These are phyloP conservation scores for Neuroterus valhalla DNA, from an alignment of 1,140 invertebrate genomes.

Conservation along the genomic window DNA sequence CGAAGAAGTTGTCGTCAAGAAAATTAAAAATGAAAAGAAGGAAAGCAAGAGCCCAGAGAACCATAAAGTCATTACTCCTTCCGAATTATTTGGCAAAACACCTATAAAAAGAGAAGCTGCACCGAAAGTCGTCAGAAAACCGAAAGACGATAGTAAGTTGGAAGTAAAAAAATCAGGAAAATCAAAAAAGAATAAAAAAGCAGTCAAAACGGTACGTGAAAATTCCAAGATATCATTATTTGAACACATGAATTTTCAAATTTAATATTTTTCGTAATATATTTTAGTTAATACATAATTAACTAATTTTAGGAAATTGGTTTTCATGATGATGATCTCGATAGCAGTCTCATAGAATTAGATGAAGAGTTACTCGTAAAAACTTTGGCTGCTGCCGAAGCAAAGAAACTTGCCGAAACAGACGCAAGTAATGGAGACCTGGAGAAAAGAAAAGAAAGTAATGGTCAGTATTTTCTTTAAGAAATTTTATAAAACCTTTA, in stretches of 20 bases:
- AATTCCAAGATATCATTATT: conserved; percentile 37
- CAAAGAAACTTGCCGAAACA: conserved; percentile 38
- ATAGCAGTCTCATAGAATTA: conserved; percentile 79
- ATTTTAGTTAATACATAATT: conserved; percentile 56
- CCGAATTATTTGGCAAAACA: conserved; percentile 70
- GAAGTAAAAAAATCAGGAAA: conserved; percentile 40
- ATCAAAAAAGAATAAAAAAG: conserved; percentile 61
- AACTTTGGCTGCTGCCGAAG: conserved; percentile 44
- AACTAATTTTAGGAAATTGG: conserved; percentile 73
- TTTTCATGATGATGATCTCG: conserved; percentile 82
- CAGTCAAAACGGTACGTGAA: conserved; percentile 35
- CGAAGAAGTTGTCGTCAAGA: conserved; percentile 48
- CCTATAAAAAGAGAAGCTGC: conserved; percentile 64
- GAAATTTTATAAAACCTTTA: not conserved
- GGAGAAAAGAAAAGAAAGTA: not conserved
- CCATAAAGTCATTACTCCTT: conserved; percentile 48
- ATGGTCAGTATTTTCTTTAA: not conserved
- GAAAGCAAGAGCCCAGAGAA: conserved; percentile 36
- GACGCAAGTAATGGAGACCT: not conserved
- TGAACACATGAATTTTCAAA: conserved; percentile 10
- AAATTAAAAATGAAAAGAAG: conserved; percentile 47
- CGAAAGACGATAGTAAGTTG: conserved; percentile 33
- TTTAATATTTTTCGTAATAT: conserved; percentile 32
- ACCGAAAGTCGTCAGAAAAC: conserved; percentile 53
- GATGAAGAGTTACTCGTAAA: conserved; percentile 69